Percentiles rank a stretch among this genome's conserved stretches.
These are phyloP conservation scores for Rhegmatorhina hoffmannsi DNA, from an alignment of 2,113 vertebrate genomes.

Conservation along the genomic window DNA sequence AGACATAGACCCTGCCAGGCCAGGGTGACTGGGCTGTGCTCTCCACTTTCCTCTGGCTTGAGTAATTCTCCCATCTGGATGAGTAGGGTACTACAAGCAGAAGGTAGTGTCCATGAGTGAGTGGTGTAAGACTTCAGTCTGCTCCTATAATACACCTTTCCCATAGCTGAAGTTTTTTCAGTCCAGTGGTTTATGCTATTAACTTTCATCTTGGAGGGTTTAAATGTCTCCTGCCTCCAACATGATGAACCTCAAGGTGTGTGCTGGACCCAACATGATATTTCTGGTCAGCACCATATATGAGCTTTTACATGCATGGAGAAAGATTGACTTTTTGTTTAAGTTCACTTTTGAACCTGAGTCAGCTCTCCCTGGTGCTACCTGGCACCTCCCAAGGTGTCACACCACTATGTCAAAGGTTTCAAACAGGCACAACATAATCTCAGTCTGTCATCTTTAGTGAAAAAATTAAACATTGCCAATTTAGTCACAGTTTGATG, in stretches of 20 bases:
- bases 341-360: background rate
- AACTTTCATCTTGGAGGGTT: background rate
- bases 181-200: background rate
- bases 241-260: background rate
- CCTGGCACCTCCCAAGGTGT: background rate
- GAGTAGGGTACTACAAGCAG: background rate
- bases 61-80: background rate
- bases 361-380: background rate
- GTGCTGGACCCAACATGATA: background rate
- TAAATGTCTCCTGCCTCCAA: background rate
- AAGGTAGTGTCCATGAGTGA: background rate
- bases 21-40: background rate
- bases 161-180: background rate
- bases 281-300: background rate
- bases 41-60: background rate
- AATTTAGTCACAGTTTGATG: conserved; percentile 15
- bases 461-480: conserved; percentile 3
- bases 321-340: background rate
- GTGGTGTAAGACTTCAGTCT: background rate
- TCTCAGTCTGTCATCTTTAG: background rate
- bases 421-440: background rate
- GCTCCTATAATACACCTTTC: background rate
- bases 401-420: background rate
- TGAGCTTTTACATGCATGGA: background rate
- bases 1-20: fast-evolving